Evolutionary conservation across 2,113 vertebrate genomes (phyloP), one percentile per base, ranked within the genome.

Genomic region (Climacteris rufus): DNA sequence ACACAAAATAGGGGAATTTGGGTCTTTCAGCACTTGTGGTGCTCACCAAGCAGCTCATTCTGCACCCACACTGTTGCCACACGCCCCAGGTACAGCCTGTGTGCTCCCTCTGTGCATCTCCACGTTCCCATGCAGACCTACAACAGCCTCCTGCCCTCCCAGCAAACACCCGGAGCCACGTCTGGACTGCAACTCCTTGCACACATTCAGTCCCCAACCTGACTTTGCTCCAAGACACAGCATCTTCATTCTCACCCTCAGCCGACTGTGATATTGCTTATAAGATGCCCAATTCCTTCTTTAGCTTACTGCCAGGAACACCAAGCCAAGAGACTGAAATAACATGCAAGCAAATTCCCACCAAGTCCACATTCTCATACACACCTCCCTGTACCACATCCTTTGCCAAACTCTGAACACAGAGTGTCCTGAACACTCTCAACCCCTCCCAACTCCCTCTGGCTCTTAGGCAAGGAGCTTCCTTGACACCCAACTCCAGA

Each of bases 21-120:
- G 11, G 33, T 63, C 17, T 71, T 83, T 59, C 71, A 76, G 35
- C 53, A 15, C 10, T 49, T 47, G 8, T 18, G 42, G 33, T 66
- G n/a, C 22, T 57, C 45, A 13, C 19, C 22, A 37, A 33, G 25
- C 31, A 49, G 75, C 61, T 66, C 7, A 3, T 37, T 92, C 15
- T 20, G 13, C 12, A 37, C 23, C 14, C 19, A 20, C 24, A 8
- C 9, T 60, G 31, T 44, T 74, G 47, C 49, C 47, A 69, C 50
- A 28, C 0, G 0, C 39, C 30, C 39, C 68, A 54, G 1, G 0
- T 28, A 14, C 22, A 79, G 64, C 15, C 16, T 1, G 0, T 21
- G 40, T 31, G 13, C 25, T 78, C n/a, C 8, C 39, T 53, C 4
- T 0, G 35, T 81, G 18, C 37, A 20, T n/a, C 30, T 89, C 44